Conservation (phyloP, 2,797 vertebrate species). For the Chromobotia macracanthus region DNA sequence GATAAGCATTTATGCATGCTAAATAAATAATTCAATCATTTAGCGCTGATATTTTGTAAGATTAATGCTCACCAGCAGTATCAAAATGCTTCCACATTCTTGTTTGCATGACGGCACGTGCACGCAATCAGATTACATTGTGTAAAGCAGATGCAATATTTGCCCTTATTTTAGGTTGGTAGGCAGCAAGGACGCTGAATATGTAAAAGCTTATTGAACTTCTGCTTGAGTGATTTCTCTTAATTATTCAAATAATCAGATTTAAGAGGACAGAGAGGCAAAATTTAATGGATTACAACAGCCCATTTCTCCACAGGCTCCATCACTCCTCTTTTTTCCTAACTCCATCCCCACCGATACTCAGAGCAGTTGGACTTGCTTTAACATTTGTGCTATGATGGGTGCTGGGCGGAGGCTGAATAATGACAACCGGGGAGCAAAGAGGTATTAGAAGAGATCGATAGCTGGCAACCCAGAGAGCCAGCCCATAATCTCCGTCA, state of each 20-base stretch:
- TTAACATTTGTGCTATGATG: slow-evolving; percentile 30
- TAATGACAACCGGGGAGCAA: slow-evolving; percentile 54
- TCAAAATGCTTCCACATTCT: background rate
- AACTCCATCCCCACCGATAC: slow-evolving; percentile 27
- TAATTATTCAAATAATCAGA: slow-evolving; percentile 77
- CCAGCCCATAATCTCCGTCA: slow-evolving; percentile 69
- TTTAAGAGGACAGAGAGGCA: slow-evolving; percentile 67
- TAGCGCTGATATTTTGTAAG: background rate
- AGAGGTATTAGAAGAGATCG: slow-evolving; percentile 68
- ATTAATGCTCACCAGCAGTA: background rate
- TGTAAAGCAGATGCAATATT: slow-evolving; percentile 42
- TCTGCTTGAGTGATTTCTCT: slow-evolving; percentile 71
- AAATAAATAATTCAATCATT: background rate
- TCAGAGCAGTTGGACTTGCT: slow-evolving; percentile 36
- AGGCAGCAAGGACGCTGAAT: slow-evolving; percentile 40
- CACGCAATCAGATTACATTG: slow-evolving; percentile 39
- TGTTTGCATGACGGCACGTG: background rate
- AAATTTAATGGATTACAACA: slow-evolving; percentile 72
- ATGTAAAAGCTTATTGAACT: slow-evolving; percentile 66
- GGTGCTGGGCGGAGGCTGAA: slow-evolving; percentile 44
- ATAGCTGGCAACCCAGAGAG: slow-evolving; percentile 70
- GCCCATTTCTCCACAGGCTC: slow-evolving; percentile 54
- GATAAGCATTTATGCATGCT: background rate
- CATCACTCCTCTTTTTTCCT: slow-evolving; percentile 1
- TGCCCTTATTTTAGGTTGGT: slow-evolving; percentile 30